Conservation (phyloP, 2,888 invertebrate genomes). For the Nysson spinosus region DNA sequence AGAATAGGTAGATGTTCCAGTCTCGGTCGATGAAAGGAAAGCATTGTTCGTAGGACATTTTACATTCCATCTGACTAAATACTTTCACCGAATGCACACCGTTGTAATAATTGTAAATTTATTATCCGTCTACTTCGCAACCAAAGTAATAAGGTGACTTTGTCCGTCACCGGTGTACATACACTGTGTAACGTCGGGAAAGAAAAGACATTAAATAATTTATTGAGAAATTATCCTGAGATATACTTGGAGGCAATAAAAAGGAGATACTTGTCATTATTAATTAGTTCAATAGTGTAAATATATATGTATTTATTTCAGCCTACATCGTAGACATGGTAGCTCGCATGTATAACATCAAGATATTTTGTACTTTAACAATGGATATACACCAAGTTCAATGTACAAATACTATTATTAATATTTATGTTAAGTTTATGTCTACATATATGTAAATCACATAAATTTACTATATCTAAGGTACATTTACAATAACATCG, state of each 20-base stretch:
- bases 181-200: constrained; percentile 58
- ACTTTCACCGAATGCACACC: constrained; percentile 36
- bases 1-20: not conserved
- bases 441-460: too few species aligned
- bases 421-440: too few species aligned
- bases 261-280: too few species aligned
- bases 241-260: not conserved
- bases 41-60: constrained; percentile 44
- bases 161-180: constrained; percentile 54
- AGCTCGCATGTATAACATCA: constrained; percentile 2
- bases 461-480: too few species aligned
- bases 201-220: constrained; percentile 69
- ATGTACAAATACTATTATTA: too few species aligned
- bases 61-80: constrained; percentile 69
- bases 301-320: not conserved
- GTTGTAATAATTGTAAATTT: constrained; percentile 44
- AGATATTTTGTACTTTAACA: constrained; percentile 37
- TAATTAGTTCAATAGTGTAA: not conserved
- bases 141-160: constrained; percentile 12
- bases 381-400: too few species aligned
- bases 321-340: not conserved
- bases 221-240: constrained; percentile 52
- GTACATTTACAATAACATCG: too few species aligned
- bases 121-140: constrained; percentile 11
- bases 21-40: constrained; percentile 1